Percentiles rank a stretch among this genome's conserved stretches.
Evolutionary conservation across 2,113 vertebrate species (phyloP).

Genomic region (Hippocampus zosterae): DNA sequence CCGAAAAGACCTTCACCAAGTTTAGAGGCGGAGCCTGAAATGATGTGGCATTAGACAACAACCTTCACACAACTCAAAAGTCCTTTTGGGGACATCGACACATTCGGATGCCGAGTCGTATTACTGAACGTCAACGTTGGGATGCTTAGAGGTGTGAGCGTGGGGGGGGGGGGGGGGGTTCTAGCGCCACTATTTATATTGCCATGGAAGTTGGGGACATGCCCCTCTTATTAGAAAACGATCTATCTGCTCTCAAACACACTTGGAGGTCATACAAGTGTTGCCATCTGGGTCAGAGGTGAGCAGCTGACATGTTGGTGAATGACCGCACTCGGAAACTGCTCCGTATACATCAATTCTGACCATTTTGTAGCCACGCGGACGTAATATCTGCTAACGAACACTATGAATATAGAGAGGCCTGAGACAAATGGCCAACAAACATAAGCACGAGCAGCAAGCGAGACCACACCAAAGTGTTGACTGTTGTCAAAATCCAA

Average conservation of each 20-base stretch:
- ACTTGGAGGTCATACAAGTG: slow-evolving; percentile 44
- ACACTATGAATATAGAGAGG: not conserved
- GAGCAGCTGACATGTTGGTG: slow-evolving; percentile 53
- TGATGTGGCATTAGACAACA: slow-evolving; percentile 64
- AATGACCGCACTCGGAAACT: slow-evolving; percentile 21
- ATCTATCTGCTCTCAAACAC: slow-evolving; percentile 57
- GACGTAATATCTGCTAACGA: slow-evolving; percentile 8
- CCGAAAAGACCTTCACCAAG: slow-evolving; percentile 63
- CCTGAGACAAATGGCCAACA: not conserved
- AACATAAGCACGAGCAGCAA: slow-evolving; percentile 4
- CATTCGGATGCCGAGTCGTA: slow-evolving; percentile 62
- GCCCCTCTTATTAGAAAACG: slow-evolving; percentile 53
- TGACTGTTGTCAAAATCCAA: slow-evolving; percentile 13
- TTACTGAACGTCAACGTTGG: slow-evolving; percentile 68
- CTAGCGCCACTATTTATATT: slow-evolving; percentile 48
- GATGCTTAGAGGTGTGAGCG: slow-evolving; percentile 61
- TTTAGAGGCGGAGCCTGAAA: slow-evolving; percentile 66
- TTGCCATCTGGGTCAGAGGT: slow-evolving; percentile 55
- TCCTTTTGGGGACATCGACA: slow-evolving; percentile 50
- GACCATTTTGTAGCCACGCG: not conserved
- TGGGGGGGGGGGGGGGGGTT: no score
- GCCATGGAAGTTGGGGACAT: slow-evolving; percentile 45
- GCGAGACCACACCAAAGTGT: slow-evolving; percentile 1
- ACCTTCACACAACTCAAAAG: slow-evolving; percentile 60
- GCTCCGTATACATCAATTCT: slow-evolving; percentile 2